Percentiles rank a stretch among this genome's conserved stretches.
Conservation (phyloP, 1,140 invertebrate genomes). For the Drosophila pseudoananassae region DNA sequence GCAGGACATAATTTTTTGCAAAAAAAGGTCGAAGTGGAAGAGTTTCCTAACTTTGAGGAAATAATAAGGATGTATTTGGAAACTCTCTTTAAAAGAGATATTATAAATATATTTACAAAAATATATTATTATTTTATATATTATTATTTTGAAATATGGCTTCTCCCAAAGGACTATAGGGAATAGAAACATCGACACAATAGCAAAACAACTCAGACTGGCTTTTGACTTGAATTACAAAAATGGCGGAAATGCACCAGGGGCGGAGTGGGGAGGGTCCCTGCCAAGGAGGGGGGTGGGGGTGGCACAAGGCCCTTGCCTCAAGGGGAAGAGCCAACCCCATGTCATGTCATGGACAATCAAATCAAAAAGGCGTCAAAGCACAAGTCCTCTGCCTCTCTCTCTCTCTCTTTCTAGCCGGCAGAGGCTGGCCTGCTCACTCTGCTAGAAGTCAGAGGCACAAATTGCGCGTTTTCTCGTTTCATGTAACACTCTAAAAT, state of each 20-base stretch:
- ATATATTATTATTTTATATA: background rate
- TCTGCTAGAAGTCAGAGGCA: background rate
- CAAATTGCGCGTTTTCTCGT: slow-evolving; percentile 62
- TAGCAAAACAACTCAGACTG: slow-evolving; percentile 24
- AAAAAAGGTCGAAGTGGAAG: no score
- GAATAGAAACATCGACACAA: slow-evolving; percentile 14
- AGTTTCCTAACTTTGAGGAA: background rate
- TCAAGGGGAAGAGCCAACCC: background rate
- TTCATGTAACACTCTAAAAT: slow-evolving; percentile 80
- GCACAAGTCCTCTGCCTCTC: slow-evolving; percentile 50
- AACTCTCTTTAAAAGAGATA: no score
- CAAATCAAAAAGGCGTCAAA: slow-evolving; percentile 80
- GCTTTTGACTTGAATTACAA: slow-evolving; percentile 79
- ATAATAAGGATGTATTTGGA: no score
- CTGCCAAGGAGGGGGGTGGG: background rate
- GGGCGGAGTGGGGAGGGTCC: background rate
- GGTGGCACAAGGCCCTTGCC: background rate
- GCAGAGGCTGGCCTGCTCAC: background rate
- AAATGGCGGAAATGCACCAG: slow-evolving; percentile 59
- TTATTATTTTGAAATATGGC: no score
- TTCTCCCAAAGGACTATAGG: background rate
- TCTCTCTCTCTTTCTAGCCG: slow-evolving; percentile 35
- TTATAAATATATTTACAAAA: no score
- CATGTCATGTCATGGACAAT: slow-evolving; percentile 72
- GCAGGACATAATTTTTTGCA: background rate